phyloP scores from a whole-genome alignment of 2,888 invertebrate species.

The Cosmia pyralina region DNA sequence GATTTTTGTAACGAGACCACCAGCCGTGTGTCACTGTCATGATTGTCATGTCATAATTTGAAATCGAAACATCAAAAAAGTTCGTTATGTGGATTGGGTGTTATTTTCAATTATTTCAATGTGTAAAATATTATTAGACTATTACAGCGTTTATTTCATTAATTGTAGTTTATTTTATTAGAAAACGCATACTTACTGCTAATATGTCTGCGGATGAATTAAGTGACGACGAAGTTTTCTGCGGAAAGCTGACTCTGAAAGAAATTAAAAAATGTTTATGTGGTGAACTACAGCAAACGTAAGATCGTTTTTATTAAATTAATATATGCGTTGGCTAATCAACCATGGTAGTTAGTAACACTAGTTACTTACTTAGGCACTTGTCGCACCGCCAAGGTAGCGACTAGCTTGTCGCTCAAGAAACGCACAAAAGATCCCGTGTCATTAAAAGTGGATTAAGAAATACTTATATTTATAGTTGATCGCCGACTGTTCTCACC shows the following conservation, averaged over 20 bases:
- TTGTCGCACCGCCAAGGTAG: neutral
- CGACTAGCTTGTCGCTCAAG: neutral
- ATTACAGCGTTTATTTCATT: constrained; percentile 56
- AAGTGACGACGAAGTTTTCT: constrained; percentile 79
- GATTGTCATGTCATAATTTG: constrained; percentile 41
- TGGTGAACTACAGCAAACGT: constrained; percentile 69
- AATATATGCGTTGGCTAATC: neutral
- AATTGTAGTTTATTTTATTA: constrained; percentile 50
- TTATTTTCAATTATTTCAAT: constrained; percentile 53
- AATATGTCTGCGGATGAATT: constrained; percentile 58
- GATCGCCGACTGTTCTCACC: neutral
- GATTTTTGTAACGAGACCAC: too few relatives aligned
- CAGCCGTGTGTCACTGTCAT: too few relatives aligned
- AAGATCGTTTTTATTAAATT: constrained; percentile 57
- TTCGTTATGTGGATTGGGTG: constrained; percentile 55
- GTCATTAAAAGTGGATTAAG: neutral
- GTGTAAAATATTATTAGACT: constrained; percentile 56
- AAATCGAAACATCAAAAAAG: constrained; percentile 48
- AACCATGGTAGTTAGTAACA: neutral
- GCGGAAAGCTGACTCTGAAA: constrained; percentile 77
- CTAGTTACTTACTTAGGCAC: neutral
- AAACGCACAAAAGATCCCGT: neutral
- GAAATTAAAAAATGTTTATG: constrained; percentile 77
- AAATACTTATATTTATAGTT: neutral
- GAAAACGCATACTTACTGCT: constrained; percentile 40